Conservation (phyloP, 92 coral and sea anemone species). For the Actinostola sp. region DNA sequence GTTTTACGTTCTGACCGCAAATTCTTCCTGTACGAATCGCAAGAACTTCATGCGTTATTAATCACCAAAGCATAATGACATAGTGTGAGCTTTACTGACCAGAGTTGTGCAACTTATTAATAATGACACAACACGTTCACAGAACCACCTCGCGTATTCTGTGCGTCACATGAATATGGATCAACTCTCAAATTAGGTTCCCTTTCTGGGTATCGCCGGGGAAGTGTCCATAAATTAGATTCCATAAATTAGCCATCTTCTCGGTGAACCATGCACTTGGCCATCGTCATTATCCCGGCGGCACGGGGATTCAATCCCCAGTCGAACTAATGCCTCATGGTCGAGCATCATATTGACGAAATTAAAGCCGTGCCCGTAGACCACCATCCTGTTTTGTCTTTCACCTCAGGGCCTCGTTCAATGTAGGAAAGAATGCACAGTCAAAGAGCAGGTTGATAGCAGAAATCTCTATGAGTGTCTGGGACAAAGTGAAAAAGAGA, state of each 20-base stretch:
- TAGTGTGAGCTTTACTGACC: conserved; percentile 17
- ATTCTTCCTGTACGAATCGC: conserved; percentile 16
- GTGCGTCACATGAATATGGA: too few species aligned
- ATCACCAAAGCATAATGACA: conserved; percentile 29
- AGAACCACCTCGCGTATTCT: too few species aligned
- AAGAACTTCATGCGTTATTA: conserved; percentile 39
- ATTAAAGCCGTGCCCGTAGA: background rate
- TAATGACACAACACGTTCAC: conserved; percentile 9
- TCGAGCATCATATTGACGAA: conserved; percentile 3
- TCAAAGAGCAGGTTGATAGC: conserved; percentile 35
- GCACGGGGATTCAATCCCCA: background rate
- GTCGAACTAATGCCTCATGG: background rate
- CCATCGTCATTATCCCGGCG: background rate
- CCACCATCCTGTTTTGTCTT: conserved; percentile 1
- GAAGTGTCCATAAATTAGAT: too few species aligned
- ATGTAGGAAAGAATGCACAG: conserved; percentile 51
- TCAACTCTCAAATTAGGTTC: too few species aligned
- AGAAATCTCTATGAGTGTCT: conserved; percentile 68
- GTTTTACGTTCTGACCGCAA: conserved; percentile 21
- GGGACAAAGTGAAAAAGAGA: conserved; percentile 84
- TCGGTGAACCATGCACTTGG: too few species aligned
- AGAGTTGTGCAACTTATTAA: conserved; percentile 33
- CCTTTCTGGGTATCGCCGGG: too few species aligned
- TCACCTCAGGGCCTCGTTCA: conserved; percentile 47
- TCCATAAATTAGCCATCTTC: too few species aligned